Conservation (phyloP, 2,113 vertebrate species). For the Ciconia stormi region DNA sequence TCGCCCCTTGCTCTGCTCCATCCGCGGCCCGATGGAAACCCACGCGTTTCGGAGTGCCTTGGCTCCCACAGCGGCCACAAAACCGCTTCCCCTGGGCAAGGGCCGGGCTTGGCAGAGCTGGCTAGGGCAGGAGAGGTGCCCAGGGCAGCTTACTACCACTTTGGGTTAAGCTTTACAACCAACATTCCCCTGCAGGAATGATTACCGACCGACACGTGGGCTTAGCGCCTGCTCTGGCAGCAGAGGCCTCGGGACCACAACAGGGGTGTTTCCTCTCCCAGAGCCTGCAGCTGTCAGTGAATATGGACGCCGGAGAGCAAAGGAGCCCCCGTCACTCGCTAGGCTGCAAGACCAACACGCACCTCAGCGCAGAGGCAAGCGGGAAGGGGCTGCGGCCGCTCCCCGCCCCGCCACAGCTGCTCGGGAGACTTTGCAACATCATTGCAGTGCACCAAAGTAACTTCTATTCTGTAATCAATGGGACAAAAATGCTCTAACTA, state of each 20-base stretch:
- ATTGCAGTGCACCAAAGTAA: too few relatives aligned
- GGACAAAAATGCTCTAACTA: too few relatives aligned
- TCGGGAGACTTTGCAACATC: too few relatives aligned
- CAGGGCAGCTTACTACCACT: rapidly evolving
- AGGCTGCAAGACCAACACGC: rapidly evolving
- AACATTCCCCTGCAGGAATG: rapidly evolving
- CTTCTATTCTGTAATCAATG: too few relatives aligned
- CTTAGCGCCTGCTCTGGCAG: rapidly evolving
- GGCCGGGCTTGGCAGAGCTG: background rate
- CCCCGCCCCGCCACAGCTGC: too few relatives aligned
- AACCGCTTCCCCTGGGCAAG: background rate
- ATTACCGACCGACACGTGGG: rapidly evolving
- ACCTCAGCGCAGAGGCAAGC: background rate
- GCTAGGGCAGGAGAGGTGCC: background rate
- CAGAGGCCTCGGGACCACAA: rapidly evolving
- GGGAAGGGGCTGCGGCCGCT: too few relatives aligned
- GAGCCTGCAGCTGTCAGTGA: too few relatives aligned
- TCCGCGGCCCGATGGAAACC: rapidly evolving
- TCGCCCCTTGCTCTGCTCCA: rapidly evolving
- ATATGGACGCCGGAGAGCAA: rapidly evolving
- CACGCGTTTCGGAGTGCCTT: rapidly evolving
- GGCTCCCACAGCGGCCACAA: background rate
- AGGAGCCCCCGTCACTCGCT: rapidly evolving
- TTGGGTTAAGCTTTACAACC: background rate
- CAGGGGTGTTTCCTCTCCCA: rapidly evolving